phyloP scores from a whole-genome alignment of 2,888 invertebrate species.

The Polydrusus tereticollis region DNA sequence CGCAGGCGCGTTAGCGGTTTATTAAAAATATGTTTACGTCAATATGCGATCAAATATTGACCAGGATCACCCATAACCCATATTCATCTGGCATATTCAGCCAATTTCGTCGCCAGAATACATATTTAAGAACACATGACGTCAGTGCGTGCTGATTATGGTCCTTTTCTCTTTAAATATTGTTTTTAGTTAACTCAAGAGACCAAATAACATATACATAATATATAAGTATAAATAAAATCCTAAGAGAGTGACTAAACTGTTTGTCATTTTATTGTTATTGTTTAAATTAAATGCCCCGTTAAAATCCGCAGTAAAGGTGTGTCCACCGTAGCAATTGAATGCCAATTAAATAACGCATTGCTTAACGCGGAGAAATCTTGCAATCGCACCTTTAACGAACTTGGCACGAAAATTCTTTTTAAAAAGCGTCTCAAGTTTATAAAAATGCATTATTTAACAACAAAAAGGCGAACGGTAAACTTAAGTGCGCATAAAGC shows the following conservation, averaged over 20 bases:
- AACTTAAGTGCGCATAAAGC: too few species aligned
- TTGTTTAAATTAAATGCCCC: not conserved
- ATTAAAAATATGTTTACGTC: too few species aligned
- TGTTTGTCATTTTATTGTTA: not conserved
- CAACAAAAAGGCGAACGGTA: too few species aligned
- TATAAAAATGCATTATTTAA: not conserved
- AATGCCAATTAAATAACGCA: slow-evolving; percentile 32
- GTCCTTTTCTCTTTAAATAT: too few species aligned
- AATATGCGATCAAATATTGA: too few species aligned
- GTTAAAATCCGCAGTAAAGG: slow-evolving; percentile 21
- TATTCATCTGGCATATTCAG: not conserved
- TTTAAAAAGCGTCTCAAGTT: not conserved
- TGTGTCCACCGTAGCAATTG: slow-evolving; percentile 36
- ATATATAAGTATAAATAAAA: not conserved
- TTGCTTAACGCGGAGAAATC: slow-evolving; percentile 37
- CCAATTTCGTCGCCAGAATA: not conserved
- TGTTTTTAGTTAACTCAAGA: too few species aligned
- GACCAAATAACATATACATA: not conserved
- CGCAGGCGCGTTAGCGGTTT: too few species aligned
- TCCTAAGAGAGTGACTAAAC: slow-evolving; percentile 8
- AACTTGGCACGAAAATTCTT: slow-evolving; percentile 16
- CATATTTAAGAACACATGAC: too few species aligned
- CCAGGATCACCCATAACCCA: not conserved
- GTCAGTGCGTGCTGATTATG: too few species aligned
- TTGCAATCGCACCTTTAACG: slow-evolving; percentile 23